Evolutionary conservation across 2,113 vertebrate species (phyloP), one percentile per base, ranked within the genome.

Genomic region (Pampusana beccarii): DNA sequence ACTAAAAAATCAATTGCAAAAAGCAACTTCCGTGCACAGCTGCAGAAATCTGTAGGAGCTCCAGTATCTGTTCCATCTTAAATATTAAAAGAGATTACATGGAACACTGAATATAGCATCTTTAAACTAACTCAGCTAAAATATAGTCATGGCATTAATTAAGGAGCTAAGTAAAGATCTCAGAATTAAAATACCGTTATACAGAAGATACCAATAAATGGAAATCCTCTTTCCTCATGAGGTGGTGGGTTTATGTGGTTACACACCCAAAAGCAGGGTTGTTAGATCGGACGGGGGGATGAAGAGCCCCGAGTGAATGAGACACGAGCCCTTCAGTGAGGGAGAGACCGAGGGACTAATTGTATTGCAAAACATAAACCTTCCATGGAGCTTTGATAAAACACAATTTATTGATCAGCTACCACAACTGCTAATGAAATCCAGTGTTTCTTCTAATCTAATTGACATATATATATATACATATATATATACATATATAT

Each of bases 1-100:
- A 97, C 98, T 67, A 97, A 97, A 98, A 98, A 98, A 98, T 98
- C 98, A 95, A 97, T 98, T 93, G 95, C 34, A 81, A 96, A 97
- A 98, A 98, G 94, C 77, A 95, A 97, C 98, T 97, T 97, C 94
- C 86, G 62, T 23, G 79, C 91, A 65, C 71, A 95, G 97, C 97
- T 97, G 64, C 44, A 97, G 95, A 97, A 97, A 98, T 82, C 95
- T 86, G 81, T 71, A 67, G 92, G 80, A 95, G 86, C 94, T 96
- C 97, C 92, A 64, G 13, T 72, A 72, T 62, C 87, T 88, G 74
- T 85, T 86, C 62, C 78, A 9, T 40, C 86, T 85, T 67, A 66
- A 58, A 69, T 90, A 54, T 14, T 13, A 15, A 44, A 54, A 38
- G 31, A 60, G 15, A 28, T 36, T 34, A n/a, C 78, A 44, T 9